Percentiles rank a stretch among this genome's conserved stretches.
Conservation (phyloP, 2,113 vertebrate species). For the Chaenogobius annularis region DNA sequence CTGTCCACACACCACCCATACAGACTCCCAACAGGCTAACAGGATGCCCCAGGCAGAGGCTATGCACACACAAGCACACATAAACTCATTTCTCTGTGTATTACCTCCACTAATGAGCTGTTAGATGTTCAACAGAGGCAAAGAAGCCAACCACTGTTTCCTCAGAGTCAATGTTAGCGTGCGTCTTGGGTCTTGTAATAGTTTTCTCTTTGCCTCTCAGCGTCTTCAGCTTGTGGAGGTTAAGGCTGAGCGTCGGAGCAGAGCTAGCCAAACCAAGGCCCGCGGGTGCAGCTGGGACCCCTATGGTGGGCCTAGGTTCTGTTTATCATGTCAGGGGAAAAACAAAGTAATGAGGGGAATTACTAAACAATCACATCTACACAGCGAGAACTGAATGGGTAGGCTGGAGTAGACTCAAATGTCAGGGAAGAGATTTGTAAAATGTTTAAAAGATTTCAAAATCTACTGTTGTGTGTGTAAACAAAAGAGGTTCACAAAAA, state of each 20-base stretch:
- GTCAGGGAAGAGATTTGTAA: slow-evolving; percentile 25
- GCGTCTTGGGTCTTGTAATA: slow-evolving; percentile 59
- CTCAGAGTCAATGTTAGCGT: slow-evolving; percentile 56
- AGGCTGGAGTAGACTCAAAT: slow-evolving; percentile 27
- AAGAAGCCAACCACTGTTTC: slow-evolving; percentile 68
- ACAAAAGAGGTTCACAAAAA: background rate
- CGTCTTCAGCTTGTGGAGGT: slow-evolving; percentile 61
- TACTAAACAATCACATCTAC: slow-evolving; percentile 54
- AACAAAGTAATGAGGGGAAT: slow-evolving; percentile 62
- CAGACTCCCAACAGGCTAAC: slow-evolving; percentile 61
- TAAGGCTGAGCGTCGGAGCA: slow-evolving; percentile 60
- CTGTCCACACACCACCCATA: slow-evolving; percentile 68
- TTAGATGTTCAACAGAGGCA: slow-evolving; percentile 74
- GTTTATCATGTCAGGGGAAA: slow-evolving; percentile 47
- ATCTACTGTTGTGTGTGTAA: background rate
- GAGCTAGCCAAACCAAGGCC: slow-evolving; percentile 57
- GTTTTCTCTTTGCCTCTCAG: slow-evolving; percentile 65
- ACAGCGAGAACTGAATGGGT: slow-evolving; percentile 24
- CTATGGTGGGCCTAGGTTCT: slow-evolving; percentile 50
- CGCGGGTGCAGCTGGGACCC: slow-evolving; percentile 46
- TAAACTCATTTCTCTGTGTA: slow-evolving; percentile 68
- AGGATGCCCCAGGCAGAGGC: slow-evolving; percentile 65
- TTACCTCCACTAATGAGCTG: slow-evolving; percentile 78
- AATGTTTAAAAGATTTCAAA: background rate
- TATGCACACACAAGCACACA: slow-evolving; percentile 50